Percentiles rank a stretch among this genome's conserved stretches.
These are phyloP conservation scores for Aurelia sp. DNA, from an alignment of 30 jellyfish, hydroid and myxozoan species.

Conservation along the genomic window DNA sequence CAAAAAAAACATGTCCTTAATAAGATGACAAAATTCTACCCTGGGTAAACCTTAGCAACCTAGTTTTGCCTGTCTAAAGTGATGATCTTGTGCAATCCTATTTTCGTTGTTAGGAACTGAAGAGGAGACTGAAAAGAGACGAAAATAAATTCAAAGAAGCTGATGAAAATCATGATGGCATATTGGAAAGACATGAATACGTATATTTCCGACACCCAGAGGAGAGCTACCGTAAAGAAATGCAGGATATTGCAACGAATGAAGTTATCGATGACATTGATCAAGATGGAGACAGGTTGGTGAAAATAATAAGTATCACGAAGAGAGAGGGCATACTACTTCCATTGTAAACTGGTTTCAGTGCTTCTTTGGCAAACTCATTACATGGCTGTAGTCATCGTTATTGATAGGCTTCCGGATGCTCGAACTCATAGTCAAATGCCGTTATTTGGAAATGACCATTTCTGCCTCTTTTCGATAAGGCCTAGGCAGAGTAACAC, in stretches of 20 bases:
- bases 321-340: too few species aligned
- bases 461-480: too few species aligned
- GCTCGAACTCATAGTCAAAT: too few species aligned
- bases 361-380: too few species aligned
- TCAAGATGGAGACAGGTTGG: constrained; percentile 84
- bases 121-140: constrained; percentile 64
- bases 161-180: constrained; percentile 80
- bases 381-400: too few species aligned
- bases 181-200: constrained; percentile 80
- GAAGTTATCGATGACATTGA: constrained; percentile 96
- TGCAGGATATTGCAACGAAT: constrained; percentile 86
- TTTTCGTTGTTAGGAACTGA: constrained; percentile 49
- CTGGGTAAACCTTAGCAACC: too few species aligned
- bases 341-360: too few species aligned
- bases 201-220: constrained; percentile 98
- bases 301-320: background rate
- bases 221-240: constrained; percentile 68
- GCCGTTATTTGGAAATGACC: too few species aligned
- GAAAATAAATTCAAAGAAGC: constrained; percentile 76
- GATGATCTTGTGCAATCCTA: background rate
- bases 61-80: background rate
- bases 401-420: too few species aligned
- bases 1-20: too few species aligned
- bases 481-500: too few species aligned
- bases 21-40: too few species aligned